Evolutionary conservation across 2,113 vertebrate species (phyloP).

Genomic region (Beaufortia kweichowensis): DNA sequence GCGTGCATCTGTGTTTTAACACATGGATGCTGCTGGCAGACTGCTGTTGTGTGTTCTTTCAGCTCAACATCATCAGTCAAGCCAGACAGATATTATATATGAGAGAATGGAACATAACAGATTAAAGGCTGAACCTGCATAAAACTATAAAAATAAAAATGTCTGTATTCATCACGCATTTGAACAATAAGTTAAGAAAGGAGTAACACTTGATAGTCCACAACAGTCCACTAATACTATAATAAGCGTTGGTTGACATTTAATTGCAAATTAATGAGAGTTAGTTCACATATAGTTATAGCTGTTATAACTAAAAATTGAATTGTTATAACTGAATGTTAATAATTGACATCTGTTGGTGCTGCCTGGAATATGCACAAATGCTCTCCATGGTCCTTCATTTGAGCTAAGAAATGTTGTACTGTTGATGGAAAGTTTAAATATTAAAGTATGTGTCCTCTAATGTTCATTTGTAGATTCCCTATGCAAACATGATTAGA

Average conservation of each 20-base stretch:
- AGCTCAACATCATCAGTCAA: constrained; percentile 43
- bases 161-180: background rate
- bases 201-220: too few species aligned
- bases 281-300: too few species aligned
- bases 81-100: background rate
- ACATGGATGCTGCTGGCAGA: constrained; percentile 61
- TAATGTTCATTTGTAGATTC: constrained; percentile 78
- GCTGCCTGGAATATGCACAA: too few species aligned
- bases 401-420: too few species aligned
- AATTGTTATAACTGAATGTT: too few species aligned
- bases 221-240: too few species aligned
- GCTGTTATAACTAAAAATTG: too few species aligned
- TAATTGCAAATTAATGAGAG: too few species aligned
- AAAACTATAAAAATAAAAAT: background rate
- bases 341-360: too few species aligned
- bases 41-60: constrained; percentile 60
- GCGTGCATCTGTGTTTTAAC: constrained; percentile 53
- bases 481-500: constrained; percentile 95
- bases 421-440: background rate
- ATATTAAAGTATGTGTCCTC: background rate
- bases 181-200: background rate
- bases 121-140: constrained; percentile 13
- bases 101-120: constrained; percentile 28
- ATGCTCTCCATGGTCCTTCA: too few species aligned
- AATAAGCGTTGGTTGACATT: too few species aligned